Evolutionary conservation across 2,113 vertebrate genomes (phyloP).

Genomic region (Tringa solitaria): DNA sequence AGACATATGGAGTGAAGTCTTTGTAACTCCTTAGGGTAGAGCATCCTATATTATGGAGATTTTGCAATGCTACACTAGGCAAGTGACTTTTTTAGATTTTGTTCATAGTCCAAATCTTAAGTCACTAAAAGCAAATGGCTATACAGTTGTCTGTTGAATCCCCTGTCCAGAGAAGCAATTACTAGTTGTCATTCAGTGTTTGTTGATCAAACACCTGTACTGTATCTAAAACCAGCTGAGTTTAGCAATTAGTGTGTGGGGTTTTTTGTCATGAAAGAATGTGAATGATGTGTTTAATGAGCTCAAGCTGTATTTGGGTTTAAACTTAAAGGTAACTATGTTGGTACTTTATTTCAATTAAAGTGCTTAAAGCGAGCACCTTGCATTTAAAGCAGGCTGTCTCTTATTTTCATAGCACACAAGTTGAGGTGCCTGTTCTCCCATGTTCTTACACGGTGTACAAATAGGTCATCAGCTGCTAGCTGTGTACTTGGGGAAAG

Average conservation of each 20-base stretch:
- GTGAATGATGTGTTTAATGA: not conserved
- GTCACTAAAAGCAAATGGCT: not conserved
- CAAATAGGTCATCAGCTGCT: constrained; percentile 17
- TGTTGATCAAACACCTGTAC: not conserved
- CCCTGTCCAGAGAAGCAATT: not conserved
- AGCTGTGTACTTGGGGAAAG: not conserved
- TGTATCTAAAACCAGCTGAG: not conserved
- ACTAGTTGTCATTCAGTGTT: not conserved
- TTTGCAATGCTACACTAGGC: not conserved
- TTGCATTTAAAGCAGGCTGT: not conserved
- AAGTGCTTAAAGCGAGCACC: not conserved
- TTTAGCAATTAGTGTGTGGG: not conserved
- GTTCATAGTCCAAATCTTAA: not conserved
- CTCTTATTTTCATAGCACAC: not conserved
- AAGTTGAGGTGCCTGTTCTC: not conserved
- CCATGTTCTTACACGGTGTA: not conserved
- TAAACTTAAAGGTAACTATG: not conserved
- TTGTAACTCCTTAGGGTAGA: not conserved
- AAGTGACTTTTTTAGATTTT: not conserved
- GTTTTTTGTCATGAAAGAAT: not conserved
- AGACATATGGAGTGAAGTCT: not conserved
- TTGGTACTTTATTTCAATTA: not conserved
- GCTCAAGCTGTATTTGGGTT: not conserved
- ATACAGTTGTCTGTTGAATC: not conserved
- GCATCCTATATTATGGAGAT: not conserved